Percentiles rank a stretch among this genome's conserved stretches.
These are phyloP conservation scores for Nasua narica DNA, from an alignment of 2,797 vertebrate species.

Conservation along the genomic window DNA sequence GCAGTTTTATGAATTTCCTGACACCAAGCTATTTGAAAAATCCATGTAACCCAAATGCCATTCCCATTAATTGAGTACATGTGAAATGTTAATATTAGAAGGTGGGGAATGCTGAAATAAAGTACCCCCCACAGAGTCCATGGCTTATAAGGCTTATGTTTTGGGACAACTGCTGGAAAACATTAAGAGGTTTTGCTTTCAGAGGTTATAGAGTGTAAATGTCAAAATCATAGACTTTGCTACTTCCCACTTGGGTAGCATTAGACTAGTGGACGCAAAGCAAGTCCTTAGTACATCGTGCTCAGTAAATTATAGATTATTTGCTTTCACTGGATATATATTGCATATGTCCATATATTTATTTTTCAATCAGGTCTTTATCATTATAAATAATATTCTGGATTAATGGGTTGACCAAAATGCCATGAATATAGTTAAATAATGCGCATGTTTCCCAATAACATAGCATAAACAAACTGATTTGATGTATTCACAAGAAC, in stretches of 20 bases:
- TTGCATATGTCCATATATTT: not conserved
- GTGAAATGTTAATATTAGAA: conserved; percentile 1
- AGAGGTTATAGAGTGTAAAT: not conserved
- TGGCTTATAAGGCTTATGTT: not conserved
- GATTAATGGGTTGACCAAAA: not conserved
- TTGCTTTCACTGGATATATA: not conserved
- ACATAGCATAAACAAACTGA: not conserved
- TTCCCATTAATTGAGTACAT: conserved; percentile 1
- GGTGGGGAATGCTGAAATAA: not conserved
- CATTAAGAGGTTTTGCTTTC: not conserved
- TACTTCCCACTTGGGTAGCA: not conserved
- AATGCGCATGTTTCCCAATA: not conserved
- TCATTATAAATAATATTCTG: not conserved
- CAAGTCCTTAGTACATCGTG: not conserved
- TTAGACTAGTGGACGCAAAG: not conserved
- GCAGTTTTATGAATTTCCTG: not conserved
- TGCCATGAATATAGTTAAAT: not conserved
- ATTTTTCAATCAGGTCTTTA: not conserved
- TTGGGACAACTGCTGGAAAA: not conserved
- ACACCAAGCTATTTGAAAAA: not conserved
- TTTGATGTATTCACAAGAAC: not conserved
- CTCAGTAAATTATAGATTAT: not conserved
- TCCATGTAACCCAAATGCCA: not conserved
- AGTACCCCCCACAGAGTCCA: not conserved
- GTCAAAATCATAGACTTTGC: not conserved